phyloP scores from a whole-genome alignment of 2,113 vertebrate genomes.

The Serilophus lunatus region DNA sequence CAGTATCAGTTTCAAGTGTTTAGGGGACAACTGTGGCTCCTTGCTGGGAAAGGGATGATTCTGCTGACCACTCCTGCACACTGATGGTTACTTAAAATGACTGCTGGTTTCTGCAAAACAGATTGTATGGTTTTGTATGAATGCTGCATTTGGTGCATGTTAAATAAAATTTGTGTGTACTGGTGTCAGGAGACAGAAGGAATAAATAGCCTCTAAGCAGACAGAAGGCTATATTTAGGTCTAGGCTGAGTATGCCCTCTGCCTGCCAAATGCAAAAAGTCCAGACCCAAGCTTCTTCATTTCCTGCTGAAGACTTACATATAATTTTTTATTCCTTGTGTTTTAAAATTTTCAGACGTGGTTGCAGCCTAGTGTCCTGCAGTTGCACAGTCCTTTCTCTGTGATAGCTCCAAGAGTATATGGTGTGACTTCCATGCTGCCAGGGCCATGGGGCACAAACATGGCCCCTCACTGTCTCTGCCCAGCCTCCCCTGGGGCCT shows the following conservation, averaged over 20 bases:
- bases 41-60: neutral
- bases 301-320: neutral
- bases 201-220: constrained; percentile 3
- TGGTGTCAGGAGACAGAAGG: neutral
- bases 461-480: neutral
- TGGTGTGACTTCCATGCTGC: fast-evolving
- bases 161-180: neutral
- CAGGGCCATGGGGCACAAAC: neutral
- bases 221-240: constrained; percentile 28
- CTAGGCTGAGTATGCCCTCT: constrained; percentile 37
- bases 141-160: neutral
- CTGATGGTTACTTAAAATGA: neutral
- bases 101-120: neutral
- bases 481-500: neutral
- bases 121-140: neutral
- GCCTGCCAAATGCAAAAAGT: constrained; percentile 20
- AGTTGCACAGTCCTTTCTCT: neutral
- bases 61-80: neutral
- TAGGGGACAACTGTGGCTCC: neutral
- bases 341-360: neutral
- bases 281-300: neutral
- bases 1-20: neutral
- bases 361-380: neutral
- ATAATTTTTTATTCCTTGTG: neutral
- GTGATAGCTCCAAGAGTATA: neutral